Conservation (phyloP, 2,888 invertebrate genomes). For the Galeopsomyia nigrocyanea region DNA sequence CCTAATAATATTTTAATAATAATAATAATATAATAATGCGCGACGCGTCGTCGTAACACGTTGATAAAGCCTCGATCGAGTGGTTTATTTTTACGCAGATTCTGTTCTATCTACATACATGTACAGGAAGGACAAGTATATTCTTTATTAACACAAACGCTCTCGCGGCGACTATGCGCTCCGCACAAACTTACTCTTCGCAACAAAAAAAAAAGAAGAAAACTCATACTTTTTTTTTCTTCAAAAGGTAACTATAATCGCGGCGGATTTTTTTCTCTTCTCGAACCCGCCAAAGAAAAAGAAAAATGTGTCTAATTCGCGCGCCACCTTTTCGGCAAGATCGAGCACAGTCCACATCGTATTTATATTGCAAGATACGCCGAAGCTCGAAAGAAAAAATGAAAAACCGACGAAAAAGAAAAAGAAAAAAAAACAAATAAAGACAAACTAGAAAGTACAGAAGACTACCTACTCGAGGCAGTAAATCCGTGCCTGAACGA, state of each 20-base stretch:
- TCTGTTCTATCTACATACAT: constrained; percentile 48
- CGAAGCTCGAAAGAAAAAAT: no score
- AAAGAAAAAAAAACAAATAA: background rate
- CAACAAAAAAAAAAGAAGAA: no score
- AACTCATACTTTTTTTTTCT: no score
- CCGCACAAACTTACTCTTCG: background rate
- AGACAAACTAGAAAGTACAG: no score
- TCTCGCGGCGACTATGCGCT: constrained; percentile 19
- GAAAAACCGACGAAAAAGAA: background rate
- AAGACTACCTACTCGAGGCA: constrained; percentile 49
- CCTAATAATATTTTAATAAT: constrained; percentile 17
- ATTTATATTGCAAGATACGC: no score
- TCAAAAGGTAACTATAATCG: constrained; percentile 37
- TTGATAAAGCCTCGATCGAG: constrained; percentile 40
- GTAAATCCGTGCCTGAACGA: constrained; percentile 48
- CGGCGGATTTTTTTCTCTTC: background rate
- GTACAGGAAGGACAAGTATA: constrained; percentile 46
- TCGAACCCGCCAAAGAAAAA: no score
- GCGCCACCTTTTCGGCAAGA: no score
- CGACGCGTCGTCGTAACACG: constrained; percentile 31
- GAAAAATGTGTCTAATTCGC: no score
- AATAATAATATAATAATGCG: constrained; percentile 29
- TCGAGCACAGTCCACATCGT: no score
- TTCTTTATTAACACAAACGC: constrained; percentile 19
- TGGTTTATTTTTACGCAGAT: constrained; percentile 28